A percentile compares a stretch with the other conserved stretches of the same genome.
Conservation (phyloP, 2,797 vertebrate species). For the Brotula barbata region DNA sequence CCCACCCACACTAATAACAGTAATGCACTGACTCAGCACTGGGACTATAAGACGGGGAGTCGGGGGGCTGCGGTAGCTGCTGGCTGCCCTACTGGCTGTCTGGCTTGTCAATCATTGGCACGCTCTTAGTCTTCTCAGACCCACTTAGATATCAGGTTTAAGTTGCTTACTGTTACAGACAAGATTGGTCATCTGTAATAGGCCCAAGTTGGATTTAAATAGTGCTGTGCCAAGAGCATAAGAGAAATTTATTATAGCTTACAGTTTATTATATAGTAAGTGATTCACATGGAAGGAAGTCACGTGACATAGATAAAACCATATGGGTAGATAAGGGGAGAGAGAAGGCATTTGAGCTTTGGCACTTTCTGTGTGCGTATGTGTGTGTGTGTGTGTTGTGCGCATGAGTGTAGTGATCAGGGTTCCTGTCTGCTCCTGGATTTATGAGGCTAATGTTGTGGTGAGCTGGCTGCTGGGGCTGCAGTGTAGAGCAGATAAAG, state of each 20-base stretch:
- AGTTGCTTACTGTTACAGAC: slow-evolving; percentile 5
- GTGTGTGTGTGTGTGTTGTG: not conserved
- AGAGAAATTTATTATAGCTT: not conserved
- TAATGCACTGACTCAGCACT: slow-evolving; percentile 76
- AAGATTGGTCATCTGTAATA: slow-evolving; percentile 32
- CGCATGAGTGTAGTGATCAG: slow-evolving; percentile 35
- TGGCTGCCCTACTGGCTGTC: slow-evolving; percentile 48
- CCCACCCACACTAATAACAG: slow-evolving; percentile 65
- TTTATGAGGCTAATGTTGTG: slow-evolving; percentile 59
- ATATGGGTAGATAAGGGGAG: not conserved
- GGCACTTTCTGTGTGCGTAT: not conserved
- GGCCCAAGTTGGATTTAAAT: not conserved
- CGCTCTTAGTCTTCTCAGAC: slow-evolving; percentile 20
- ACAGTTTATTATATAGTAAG: not conserved
- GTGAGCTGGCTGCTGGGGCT: slow-evolving; percentile 54
- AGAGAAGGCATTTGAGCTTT: slow-evolving; percentile 1
- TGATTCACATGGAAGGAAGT: not conserved
- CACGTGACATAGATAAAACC: slow-evolving; percentile 1
- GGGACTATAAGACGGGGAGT: slow-evolving; percentile 39
- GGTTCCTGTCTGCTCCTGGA: slow-evolving; percentile 45
- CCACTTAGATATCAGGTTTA: slow-evolving; percentile 36
- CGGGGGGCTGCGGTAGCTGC: slow-evolving; percentile 42
- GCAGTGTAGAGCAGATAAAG: slow-evolving; percentile 50
- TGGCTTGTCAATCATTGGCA: slow-evolving; percentile 58
- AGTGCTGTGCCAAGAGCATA: slow-evolving; percentile 1